Evolutionary conservation across 2,797 vertebrate genomes (phyloP).

Genomic region (Malacoctenus gilli): DNA sequence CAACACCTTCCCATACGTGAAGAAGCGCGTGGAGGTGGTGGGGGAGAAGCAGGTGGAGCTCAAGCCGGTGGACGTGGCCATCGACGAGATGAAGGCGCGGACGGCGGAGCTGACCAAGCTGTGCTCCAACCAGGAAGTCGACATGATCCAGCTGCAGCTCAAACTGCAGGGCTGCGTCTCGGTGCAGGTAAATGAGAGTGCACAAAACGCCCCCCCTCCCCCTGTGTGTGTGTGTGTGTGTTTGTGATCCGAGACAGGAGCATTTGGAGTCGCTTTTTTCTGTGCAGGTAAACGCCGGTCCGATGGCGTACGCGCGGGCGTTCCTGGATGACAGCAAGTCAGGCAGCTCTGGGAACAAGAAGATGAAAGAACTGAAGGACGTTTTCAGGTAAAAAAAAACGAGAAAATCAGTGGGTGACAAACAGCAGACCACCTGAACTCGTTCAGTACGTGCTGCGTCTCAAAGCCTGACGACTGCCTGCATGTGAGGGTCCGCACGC

Average conservation of each 20-base stretch:
- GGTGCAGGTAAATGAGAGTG: slow-evolving; percentile 88
- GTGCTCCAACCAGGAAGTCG: slow-evolving; percentile 89
- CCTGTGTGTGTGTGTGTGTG: neutral
- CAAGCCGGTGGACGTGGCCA: slow-evolving; percentile 94
- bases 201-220: no score
- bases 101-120: slow-evolving; percentile 90
- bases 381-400: slow-evolving; percentile 90
- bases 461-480: no score
- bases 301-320: slow-evolving; percentile 94
- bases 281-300: slow-evolving; percentile 94
- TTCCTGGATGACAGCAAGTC: slow-evolving; percentile 91
- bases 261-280: no score
- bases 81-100: slow-evolving; percentile 93
- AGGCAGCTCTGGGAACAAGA: slow-evolving; percentile 86
- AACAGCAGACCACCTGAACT: no score
- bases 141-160: slow-evolving; percentile 95
- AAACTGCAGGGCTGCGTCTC: slow-evolving; percentile 97
- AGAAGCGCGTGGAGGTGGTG: slow-evolving; percentile 93
- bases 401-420: no score
- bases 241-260: no score
- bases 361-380: slow-evolving; percentile 93
- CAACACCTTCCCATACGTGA: slow-evolving; percentile 93
- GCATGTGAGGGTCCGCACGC: no score
- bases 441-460: no score
- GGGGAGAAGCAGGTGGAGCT: slow-evolving; percentile 91